Evolutionary conservation across 2,797 vertebrate species (phyloP).

Genomic region (Sebastiscus tertius): DNA sequence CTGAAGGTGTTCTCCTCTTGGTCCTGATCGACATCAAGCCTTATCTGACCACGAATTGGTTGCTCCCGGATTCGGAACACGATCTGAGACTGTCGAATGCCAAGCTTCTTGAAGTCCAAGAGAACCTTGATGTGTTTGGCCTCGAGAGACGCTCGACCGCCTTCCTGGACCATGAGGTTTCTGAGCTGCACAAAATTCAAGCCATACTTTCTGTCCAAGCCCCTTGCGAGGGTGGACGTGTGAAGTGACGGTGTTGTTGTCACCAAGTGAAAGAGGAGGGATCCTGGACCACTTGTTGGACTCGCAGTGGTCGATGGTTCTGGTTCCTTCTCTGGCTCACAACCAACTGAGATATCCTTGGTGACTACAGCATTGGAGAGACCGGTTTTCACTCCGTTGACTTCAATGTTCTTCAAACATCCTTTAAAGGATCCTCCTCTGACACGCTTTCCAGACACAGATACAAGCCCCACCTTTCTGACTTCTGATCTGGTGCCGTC

Average conservation of each 20-base stretch:
- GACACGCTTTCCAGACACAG: conserved; percentile 85
- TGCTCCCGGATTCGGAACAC: conserved; percentile 86
- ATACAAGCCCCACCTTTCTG: conserved; percentile 81
- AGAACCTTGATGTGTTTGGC: conserved; percentile 89
- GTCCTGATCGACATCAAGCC: conserved; percentile 82
- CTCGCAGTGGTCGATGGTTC: conserved; percentile 52
- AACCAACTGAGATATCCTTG: conserved; percentile 92
- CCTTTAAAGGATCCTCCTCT: conserved; percentile 91
- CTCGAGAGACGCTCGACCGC: conserved; percentile 84
- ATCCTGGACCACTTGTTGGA: conserved; percentile 50
- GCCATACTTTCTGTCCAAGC: conserved; percentile 76
- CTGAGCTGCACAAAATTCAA: conserved; percentile 83
- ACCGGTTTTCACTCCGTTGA: conserved; percentile 82
- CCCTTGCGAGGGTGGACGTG: conserved; percentile 76
- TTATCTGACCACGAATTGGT: conserved; percentile 86
- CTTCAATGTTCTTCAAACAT: conserved; percentile 87
- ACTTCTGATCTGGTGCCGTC: conserved; percentile 82
- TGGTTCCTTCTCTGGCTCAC: conserved; percentile 80
- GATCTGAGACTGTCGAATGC: conserved; percentile 89
- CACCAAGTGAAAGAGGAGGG: conserved; percentile 48
- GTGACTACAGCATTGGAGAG: conserved; percentile 87
- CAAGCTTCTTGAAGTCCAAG: conserved; percentile 87
- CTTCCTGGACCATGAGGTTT: conserved; percentile 88
- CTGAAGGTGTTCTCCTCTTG: conserved; percentile 87
- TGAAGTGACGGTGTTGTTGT: conserved; percentile 62